Evolutionary conservation across 2,888 invertebrate genomes (phyloP), one percentile per base, ranked within the genome.

Genomic region (Mythimna albipuncta): DNA sequence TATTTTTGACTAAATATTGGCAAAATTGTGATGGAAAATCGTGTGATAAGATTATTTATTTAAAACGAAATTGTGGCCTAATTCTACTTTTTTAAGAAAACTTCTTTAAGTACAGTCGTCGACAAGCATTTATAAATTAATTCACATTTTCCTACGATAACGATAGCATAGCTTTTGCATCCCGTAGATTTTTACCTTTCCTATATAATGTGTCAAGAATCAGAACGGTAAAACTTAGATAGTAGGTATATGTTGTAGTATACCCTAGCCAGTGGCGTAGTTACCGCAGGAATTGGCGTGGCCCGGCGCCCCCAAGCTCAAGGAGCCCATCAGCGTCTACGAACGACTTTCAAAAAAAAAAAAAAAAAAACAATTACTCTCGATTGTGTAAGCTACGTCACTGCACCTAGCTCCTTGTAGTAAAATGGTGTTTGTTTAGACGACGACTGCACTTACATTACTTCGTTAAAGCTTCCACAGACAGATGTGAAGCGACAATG

Each of bases 1-100:
- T 32, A 26, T 66, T 75, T 75, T 79, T 47, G 38, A 57, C n/a
- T 58, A 64, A 65, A 81, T 84, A 89, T 89, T 87, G 89, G 89
- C 89, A 85, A 88, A 89, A 90, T 87, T 94, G 93, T 94, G 94
- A 94, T 93, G 89, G 82, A 85, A 89, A 88, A 90, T 88, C 76
- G 87, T 94, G 95, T 95, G 95, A 95, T 95, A 93, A 68, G 44
- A 72, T 79, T 79, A 77, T 77, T 90, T 88, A 89, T 88, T 79
- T 85, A 47, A 87, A 92, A 90, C 89, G 91, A 93, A 92, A 91
- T 90, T 90, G 93, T 92, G 94, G 94, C 94, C 94, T 95, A 94
- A 90, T 79, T 89, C 75, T 79, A 87, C 82, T 87, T 90, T 85
- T 88, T 88, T 84, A 83, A 70, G 73, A 69, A 75, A 72, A 68